Conservation (phyloP, 2,888 invertebrate species). For the Apantesis nais region DNA sequence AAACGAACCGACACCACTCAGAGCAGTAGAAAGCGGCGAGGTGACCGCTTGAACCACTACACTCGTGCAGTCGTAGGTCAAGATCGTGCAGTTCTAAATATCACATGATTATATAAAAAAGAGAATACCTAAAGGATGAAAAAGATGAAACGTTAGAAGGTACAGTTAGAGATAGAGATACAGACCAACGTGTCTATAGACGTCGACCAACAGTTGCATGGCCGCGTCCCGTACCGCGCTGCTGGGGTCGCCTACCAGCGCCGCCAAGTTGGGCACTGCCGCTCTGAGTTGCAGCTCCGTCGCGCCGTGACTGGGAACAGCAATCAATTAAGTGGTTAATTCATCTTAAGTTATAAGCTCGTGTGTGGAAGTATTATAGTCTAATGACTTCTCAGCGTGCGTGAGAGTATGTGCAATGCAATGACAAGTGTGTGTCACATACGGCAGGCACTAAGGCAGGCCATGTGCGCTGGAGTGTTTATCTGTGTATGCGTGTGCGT, state of each 20-base stretch:
- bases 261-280: slow-evolving; percentile 93
- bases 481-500: background rate
- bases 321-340: background rate
- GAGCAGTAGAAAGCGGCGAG: too few species aligned
- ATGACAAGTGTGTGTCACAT: too few species aligned
- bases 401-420: background rate
- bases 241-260: slow-evolving; percentile 94
- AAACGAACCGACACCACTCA: too few species aligned
- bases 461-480: too few species aligned
- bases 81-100: too few species aligned
- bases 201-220: slow-evolving; percentile 93
- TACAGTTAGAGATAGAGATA: slow-evolving; percentile 21
- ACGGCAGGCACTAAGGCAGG: too few species aligned
- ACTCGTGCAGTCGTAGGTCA: too few species aligned
- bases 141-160: background rate
- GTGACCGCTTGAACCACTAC: too few species aligned
- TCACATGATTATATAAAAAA: too few species aligned
- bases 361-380: background rate
- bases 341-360: background rate
- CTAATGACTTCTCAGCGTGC: background rate
- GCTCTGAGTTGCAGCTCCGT: slow-evolving; percentile 92
- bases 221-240: slow-evolving; percentile 95
- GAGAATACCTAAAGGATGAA: too few species aligned
- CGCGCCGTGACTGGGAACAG: slow-evolving; percentile 91
- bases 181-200: slow-evolving; percentile 95